These are phyloP conservation scores for Mythimna vitellina DNA, from an alignment of 2,888 invertebrate species.

Conservation along the genomic window DNA sequence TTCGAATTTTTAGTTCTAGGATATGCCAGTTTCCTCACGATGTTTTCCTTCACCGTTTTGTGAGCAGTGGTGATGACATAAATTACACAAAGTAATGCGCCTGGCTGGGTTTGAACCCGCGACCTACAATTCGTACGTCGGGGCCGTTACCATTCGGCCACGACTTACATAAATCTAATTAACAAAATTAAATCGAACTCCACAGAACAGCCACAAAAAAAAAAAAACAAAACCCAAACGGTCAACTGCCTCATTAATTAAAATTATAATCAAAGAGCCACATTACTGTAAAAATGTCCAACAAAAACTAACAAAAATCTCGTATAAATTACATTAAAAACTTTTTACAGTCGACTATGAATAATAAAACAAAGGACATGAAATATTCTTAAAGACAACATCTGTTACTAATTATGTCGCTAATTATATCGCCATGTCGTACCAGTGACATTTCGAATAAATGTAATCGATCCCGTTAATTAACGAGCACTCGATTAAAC, in stretches of 20 bases:
- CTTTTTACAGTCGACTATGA: conserved; percentile 43
- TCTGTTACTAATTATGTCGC: conserved; percentile 62
- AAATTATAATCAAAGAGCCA: conserved; percentile 50
- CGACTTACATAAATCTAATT: no score
- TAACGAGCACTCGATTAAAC: conserved; percentile 71
- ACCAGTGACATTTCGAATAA: conserved; percentile 75
- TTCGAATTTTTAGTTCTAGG: no score
- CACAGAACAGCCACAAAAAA: conserved; percentile 1
- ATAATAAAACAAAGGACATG: conserved; percentile 40
- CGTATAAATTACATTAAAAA: conserved; percentile 51
- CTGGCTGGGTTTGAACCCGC: no score
- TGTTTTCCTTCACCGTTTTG: no score
- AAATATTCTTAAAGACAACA: conserved; percentile 55
- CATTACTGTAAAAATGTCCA: conserved; percentile 26
- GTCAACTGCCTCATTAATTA: conserved; percentile 49
- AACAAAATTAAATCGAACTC: not conserved
- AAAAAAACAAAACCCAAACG: conserved; percentile 24
- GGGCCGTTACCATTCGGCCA: no score
- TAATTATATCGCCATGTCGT: conserved; percentile 59
- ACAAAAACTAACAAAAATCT: conserved; percentile 45
- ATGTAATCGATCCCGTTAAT: conserved; percentile 76
- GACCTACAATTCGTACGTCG: no score
- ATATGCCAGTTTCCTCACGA: no score
- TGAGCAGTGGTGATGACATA: no score
- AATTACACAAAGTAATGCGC: no score